Conservation (phyloP, 2,888 invertebrate species). For the Cerastoderma edule region DNA sequence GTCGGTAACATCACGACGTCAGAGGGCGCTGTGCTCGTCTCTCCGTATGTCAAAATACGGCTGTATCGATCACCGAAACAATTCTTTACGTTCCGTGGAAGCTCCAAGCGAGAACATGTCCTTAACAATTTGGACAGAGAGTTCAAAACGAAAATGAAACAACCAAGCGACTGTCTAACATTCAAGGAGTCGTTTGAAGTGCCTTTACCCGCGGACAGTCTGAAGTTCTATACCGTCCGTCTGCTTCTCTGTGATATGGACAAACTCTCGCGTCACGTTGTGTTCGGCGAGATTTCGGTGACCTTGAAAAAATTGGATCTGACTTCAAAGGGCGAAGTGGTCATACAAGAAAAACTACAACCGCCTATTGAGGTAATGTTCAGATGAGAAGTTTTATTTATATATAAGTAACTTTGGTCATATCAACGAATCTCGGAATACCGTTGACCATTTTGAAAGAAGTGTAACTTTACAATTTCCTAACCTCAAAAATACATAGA, state of each 20-base stretch:
- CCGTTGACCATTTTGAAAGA: too few relatives aligned
- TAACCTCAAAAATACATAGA: too few relatives aligned
- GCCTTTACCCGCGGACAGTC: conserved; percentile 56
- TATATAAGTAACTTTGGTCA: not conserved
- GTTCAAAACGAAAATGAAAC: conserved; percentile 73
- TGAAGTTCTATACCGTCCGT: conserved; percentile 64
- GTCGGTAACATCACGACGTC: conserved; percentile 64
- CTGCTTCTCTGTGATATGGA: conserved; percentile 77
- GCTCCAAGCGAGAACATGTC: conserved; percentile 59
- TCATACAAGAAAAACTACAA: conserved; percentile 60
- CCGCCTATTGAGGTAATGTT: conserved; percentile 65
- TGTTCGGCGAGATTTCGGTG: conserved; percentile 69
- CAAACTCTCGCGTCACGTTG: conserved; percentile 73
- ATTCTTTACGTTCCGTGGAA: conserved; percentile 68
- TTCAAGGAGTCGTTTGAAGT: conserved; percentile 73
- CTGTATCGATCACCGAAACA: conserved; percentile 73
- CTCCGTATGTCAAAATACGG: conserved; percentile 74
- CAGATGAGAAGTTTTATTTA: not conserved
- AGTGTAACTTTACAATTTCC: too few relatives aligned
- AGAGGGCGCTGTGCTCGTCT: conserved; percentile 61
- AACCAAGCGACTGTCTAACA: conserved; percentile 65
- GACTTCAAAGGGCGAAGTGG: conserved; percentile 43
- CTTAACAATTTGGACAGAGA: conserved; percentile 74
- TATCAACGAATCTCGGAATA: not conserved
- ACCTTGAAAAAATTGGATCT: conserved; percentile 61